Base-by-base conservation (phyloP, 2,888 invertebrate species). In the Zeuzera pyrina region DNA sequence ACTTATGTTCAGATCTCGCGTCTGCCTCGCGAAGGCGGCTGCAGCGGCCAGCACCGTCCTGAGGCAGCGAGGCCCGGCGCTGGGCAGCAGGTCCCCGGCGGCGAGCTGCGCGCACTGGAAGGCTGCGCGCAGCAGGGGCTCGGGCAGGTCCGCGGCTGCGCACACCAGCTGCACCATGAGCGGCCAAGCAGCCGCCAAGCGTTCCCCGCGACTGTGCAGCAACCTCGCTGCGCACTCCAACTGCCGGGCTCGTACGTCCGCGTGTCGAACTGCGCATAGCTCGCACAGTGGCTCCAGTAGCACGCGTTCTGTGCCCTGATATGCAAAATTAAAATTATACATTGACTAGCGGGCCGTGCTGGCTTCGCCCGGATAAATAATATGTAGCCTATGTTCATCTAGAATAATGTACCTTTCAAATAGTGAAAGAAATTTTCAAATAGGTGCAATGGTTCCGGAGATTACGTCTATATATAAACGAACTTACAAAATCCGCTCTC, bases 21-120 rank as follows among this genome's bases (percentile, higher is more conserved):
- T 94, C 83, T 99, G 99, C 10, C 93, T 91, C 12, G 98, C 98
- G 83, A 98, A 99, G 63, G 94, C 95, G 0, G 97, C 94, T 3
- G 97, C 96, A 0, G 97, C 95, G 43, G 94, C 93, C 11, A 97
- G 91, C 62, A 93, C 96, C 29, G 93, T 86, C 14, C 94, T 94
- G 49, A 98, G 87, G 69, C 97, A 97, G 41, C 92, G 86, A 81
- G 94, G 94, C 1, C 97, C 96, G 81, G 98, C 94, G 30, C 94
- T 91, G 22, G 79, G 83, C 45, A 98, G 85, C 71, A 97, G 93
- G 73, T 98, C 98, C 0, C 97, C 97, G 12, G 97, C 94, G 31
- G 97, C 95, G 44, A 97, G 85, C 68, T 98, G 97, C 30, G 97
- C 87, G 74, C 97, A 97, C 70, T 97, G 97, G 81, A 98, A 98